Base-by-base conservation (phyloP, 2,888 invertebrate genomes). In the Trachelus tabidus region DNA sequence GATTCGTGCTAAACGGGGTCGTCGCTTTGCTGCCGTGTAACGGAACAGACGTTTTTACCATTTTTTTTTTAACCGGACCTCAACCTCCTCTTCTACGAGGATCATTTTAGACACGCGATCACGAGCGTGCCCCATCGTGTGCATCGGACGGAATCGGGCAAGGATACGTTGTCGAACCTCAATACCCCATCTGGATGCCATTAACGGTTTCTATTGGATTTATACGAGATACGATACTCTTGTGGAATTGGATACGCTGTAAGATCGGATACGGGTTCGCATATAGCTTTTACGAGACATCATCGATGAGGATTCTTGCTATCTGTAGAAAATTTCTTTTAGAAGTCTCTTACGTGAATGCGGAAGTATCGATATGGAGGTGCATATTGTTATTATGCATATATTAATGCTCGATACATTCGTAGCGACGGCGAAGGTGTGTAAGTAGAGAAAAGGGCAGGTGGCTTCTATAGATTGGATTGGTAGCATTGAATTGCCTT, bases 1-100 rank as follows among this genome's bases (percentile, higher is more conserved):
- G 71, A 56, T 35, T 78, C 68, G 73, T 40, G 40, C 35, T 37
- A 30, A 77, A 75, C 77, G 69, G 68, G 75, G 77, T 77, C 77
- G 74, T 68, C 31, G 71, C 37, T 73, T 71, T 56, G 12, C 34
- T 31, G 71, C 71, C 71, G 71, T 34, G 71, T 71, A 31, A 34
- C 71, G 71, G 31, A 71, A 71, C 71, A 31, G 33, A 23, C 12
- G 11, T 34, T 31, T 34, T 31, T 31, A 23, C 11, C 3, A 11
- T 31, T 71, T 71, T 71, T 71, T 11, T 31, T 71, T 71, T 9
- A 31, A 34, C 31, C 71, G 31, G 31, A 33, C 71, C 71, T 56
- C 56, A 56, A 23, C 56, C 56, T 56, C 56, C 34, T 71, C 30
- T 69, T 69, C 31, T 71, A 33, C 71, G 71, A 34, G 31, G 15